Evolutionary conservation across 2,113 vertebrate genomes (phyloP), one percentile per base, ranked within the genome.

Genomic region (Sturnus vulgaris): DNA sequence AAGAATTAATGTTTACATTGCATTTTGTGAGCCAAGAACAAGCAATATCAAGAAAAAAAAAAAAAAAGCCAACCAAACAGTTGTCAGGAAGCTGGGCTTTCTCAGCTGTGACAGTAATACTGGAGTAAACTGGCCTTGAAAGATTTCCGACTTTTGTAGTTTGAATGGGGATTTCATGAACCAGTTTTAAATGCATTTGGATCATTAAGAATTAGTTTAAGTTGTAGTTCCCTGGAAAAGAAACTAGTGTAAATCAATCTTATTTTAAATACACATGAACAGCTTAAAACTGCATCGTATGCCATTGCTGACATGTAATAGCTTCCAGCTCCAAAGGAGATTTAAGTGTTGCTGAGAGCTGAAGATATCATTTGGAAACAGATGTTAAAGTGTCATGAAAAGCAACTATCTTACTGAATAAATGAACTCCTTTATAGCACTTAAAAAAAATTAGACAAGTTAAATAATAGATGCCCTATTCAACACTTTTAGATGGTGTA

Each of bases 141-240:
- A 80, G 40, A 86, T 71, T 91, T 50, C 64, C 0, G 8, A 88
- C 79, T 49, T 89, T 27, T 82, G 52, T 88, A 53, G 5, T 80
- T 71, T 81, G 42, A 95, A 69, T 81, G 44, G 96, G 77, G 57
- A 76, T 86, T 96, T 97, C 84, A 81, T 70, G 91, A 97, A 94
- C 61, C 49, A 82, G 92, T 86, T 91, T 94, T 78, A 96, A 97
- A 92, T 88, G 70, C 21, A 46, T 88, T 92, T 93, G 84, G 89
- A 97, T 98, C 96, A 95, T 93, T 95, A 93, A 63, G 65, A 97
- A 97, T 97, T 97, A 95, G 71, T 92, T 97, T 96, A 96, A 90
- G 85, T 83, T 91, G 68, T 81, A 92, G 39, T 71, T 78, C 44
- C 78, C 84, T 95, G 73, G 68, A 84, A 94, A 91, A 96, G 76